Base-by-base conservation (phyloP, 1,140 invertebrate species). In the Potamilus streckersoni region DNA sequence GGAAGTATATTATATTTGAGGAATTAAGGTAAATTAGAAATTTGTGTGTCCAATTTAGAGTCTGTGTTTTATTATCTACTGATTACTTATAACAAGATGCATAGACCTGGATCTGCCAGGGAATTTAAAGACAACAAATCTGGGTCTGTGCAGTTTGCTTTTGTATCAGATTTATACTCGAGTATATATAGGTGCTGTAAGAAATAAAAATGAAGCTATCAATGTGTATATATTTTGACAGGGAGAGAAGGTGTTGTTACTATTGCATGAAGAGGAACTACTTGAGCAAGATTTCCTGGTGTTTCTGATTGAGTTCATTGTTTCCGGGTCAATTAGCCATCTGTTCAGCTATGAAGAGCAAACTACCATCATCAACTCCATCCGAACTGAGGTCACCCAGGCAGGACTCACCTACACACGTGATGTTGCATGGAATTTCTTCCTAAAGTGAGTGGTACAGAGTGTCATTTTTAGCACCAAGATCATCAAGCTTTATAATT, bases 391-490 rank as follows among this genome's bases (percentile, higher is more conserved):
- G 74, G 88, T 90, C 14, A 87, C 87, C 3, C 88, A 90, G 75
- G 86, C 88, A 23, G 89, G 89, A 14, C 80, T 90, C 11, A 87
- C 88, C 17, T 90, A 89, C 74, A 88, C 89, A 0, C 76, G 87
- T 62, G 88, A 90, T 67, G 86, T 88, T 6, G 89, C 90, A 12
- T 90, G 90, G 90, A 85, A 90, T 73, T 90, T 89, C 83, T 90
- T 90, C 81, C 73, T 90, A 57, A 87, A 83, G 88, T 89, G 80
- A 71, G 74, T 71, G 2, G 38, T 49, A 49, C 38, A 49, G 38
- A 49, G 38, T 49, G 38, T 49, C 38, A 8, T 49, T 0, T 49
- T 8, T 49, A 49, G 38, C 38, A 49, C 11, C 38, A 49, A 49
- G 38, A 49, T 49, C 38, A 49, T 49, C 11, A 8, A 49, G 5